Base-by-base conservation (phyloP, 2,113 vertebrate genomes). In the Eubucco bourcierii region DNA sequence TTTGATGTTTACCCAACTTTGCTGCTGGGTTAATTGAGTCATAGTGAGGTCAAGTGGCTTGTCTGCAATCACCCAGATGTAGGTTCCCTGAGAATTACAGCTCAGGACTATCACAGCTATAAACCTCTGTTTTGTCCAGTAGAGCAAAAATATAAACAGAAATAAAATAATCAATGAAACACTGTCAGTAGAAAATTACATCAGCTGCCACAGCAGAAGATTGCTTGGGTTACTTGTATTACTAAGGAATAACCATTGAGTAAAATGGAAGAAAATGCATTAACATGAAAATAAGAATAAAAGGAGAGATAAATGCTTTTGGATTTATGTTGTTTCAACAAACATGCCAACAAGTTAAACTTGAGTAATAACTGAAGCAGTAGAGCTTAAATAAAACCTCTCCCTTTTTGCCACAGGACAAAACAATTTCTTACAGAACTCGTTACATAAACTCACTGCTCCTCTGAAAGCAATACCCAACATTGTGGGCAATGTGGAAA, bases 1-100 rank as follows among this genome's bases (percentile, higher is more conserved):
- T 82, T 96, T 94, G 61, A 82, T 94, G 92, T 95, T 96, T 95
- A 91, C 87, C 47, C 93, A 95, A 68, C 94, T 94, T 94, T 94
- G 84, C 76, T 96, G 76, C 82, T 94, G 94, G 94, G 91, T 95
- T 96, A 96, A 96, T 92, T 92, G 84, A 96, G 93, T 80, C 91
- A 94, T 91, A 95, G 29, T 85, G 89, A 94, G 93, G 94, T 96
- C 96, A 96, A 96, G 95, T 96, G 87, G 87, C 28, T 91, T 80
- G 86, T 82, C 87, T 92, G 86, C 74, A 94, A 90, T 90, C 91
- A 95, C 61, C 70, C 90, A 95, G 87, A 90, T 95, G 72, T 55
- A 86, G 44, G 47, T 80, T 90, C 87, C 53, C 39, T 60, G 67
- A 95, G 77, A 95, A 92, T 94, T 91, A 87, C 78, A 90, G 80